phyloP scores from a whole-genome alignment of 2,888 invertebrate species.

The Morpho achilles region DNA sequence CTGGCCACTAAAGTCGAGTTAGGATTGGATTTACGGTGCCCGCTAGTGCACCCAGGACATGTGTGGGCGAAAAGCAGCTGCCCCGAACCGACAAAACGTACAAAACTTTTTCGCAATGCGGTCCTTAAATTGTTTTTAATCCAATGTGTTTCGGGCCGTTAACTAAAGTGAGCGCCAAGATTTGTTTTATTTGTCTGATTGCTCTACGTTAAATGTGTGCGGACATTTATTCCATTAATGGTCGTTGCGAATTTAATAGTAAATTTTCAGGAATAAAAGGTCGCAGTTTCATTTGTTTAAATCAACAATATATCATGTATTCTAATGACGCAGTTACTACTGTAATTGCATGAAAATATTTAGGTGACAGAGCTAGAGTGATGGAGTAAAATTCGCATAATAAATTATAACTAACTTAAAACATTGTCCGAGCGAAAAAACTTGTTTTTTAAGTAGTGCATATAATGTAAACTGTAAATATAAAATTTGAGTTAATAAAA shows the following conservation, averaged over 20 bases:
- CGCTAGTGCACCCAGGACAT: constrained; percentile 49
- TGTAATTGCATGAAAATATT: no score
- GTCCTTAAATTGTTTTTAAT: constrained; percentile 53
- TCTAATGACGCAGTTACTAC: no score
- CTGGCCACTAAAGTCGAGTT: constrained; percentile 60
- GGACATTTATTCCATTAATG: constrained; percentile 7
- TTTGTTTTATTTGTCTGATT: constrained; percentile 10
- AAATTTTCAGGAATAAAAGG: no score
- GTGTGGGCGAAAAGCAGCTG: constrained; percentile 51
- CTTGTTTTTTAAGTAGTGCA: no score
- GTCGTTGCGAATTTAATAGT: neutral
- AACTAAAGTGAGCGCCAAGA: constrained; percentile 23
- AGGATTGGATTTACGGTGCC: constrained; percentile 67
- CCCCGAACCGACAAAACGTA: constrained; percentile 32
- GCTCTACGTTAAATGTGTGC: constrained; percentile 2
- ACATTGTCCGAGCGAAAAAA: no score
- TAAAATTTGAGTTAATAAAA: no score
- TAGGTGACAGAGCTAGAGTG: no score
- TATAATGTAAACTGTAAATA: no score
- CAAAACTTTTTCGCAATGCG: constrained; percentile 71
- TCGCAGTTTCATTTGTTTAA: no score
- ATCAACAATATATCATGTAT: no score
- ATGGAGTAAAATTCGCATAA: no score
- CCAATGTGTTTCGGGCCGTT: constrained; percentile 24
- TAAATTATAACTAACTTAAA: no score